A percentile compares a stretch with the other conserved stretches of the same genome.
Conservation (phyloP, 2,797 vertebrate species). For the Darevskia mixta region DNA sequence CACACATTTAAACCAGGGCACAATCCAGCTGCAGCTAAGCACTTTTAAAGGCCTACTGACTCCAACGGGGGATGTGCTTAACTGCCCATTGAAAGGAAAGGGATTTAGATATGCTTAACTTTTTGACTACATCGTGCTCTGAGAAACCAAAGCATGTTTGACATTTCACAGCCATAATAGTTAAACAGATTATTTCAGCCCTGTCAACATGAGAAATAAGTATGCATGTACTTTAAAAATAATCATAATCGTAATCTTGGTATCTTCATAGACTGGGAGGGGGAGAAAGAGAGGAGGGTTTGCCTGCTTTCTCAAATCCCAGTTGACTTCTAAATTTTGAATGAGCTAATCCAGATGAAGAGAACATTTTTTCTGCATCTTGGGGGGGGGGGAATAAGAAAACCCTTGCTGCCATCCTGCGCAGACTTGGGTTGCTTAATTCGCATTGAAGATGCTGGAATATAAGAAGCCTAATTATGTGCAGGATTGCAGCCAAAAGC, state of each 20-base stretch:
- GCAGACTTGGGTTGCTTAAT: neutral
- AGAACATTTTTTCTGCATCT: neutral
- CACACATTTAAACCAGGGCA: neutral
- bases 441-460: neutral
- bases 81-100: neutral
- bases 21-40: neutral
- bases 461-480: neutral
- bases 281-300: neutral
- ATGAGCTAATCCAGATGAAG: neutral
- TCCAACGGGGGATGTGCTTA: neutral
- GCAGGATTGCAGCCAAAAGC: neutral
- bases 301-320: neutral
- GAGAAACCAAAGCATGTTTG: neutral
- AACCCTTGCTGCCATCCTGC: neutral
- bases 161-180: neutral
- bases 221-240: neutral
- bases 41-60: neutral
- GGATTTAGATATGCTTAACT: neutral
- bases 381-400: too few species aligned
- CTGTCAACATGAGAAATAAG: conserved; percentile 3
- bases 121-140: neutral
- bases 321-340: neutral
- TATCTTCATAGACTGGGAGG: neutral
- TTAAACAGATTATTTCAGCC: conserved; percentile 10
- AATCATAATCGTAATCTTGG: neutral